phyloP scores from a whole-genome alignment of 2,797 vertebrate genomes.

The Microctenopoma steveboyesi region DNA sequence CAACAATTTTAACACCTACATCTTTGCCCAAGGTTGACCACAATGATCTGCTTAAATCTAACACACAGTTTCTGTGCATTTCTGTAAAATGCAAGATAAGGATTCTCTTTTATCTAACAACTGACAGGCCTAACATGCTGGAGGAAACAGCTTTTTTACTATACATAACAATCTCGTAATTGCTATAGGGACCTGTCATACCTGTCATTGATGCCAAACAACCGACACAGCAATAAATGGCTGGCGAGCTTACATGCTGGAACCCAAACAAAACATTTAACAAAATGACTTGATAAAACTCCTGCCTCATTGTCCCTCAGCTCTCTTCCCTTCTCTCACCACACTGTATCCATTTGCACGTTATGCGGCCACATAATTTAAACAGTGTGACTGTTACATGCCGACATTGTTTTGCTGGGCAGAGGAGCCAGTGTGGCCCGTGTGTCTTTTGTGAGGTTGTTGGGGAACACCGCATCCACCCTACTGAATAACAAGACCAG shows the following conservation, averaged over 20 bases:
- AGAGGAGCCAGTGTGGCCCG: conserved; percentile 70
- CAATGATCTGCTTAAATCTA: neutral
- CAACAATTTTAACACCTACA: conserved; percentile 5
- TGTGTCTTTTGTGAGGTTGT: conserved; percentile 80
- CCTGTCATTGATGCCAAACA: conserved; percentile 55
- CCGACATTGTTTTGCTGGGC: conserved; percentile 79
- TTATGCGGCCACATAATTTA: conserved; percentile 79
- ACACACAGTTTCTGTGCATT: neutral
- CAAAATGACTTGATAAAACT: conserved; percentile 72
- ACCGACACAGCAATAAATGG: conserved; percentile 51
- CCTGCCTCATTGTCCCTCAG: conserved; percentile 28
- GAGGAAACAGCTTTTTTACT: conserved; percentile 39
- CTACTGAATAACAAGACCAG: conserved; percentile 78
- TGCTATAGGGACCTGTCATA: conserved; percentile 36
- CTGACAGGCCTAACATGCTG: conserved; percentile 41
- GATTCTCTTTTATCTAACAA: conserved; percentile 17
- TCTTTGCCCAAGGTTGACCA: neutral
- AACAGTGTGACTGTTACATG: conserved; percentile 77
- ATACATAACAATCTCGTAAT: conserved; percentile 60
- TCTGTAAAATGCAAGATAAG: conserved; percentile 21
- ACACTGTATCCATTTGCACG: conserved; percentile 70
- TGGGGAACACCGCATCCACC: conserved; percentile 79
- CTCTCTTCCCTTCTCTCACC: conserved; percentile 28
- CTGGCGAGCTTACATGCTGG: conserved; percentile 43
- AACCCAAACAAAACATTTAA: conserved; percentile 61